These are phyloP conservation scores for Diaperis boleti DNA, from an alignment of 2,888 invertebrate species.

Conservation along the genomic window DNA sequence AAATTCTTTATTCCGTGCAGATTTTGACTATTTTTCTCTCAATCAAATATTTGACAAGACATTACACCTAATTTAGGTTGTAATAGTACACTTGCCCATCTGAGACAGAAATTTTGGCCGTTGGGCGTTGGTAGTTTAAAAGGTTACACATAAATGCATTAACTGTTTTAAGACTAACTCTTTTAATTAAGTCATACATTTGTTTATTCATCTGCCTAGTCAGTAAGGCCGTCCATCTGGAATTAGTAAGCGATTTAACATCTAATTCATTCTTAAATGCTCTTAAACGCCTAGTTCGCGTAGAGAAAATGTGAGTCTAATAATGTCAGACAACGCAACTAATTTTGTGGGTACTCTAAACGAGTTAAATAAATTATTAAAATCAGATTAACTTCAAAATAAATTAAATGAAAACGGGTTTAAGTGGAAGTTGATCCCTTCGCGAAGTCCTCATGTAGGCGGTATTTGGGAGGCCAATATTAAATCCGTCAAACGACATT, in stretches of 20 bases:
- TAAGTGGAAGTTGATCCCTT: constrained; percentile 32
- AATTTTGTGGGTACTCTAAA: constrained; percentile 42
- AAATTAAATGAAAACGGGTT: background rate
- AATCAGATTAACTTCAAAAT: background rate
- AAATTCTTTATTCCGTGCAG: too few relatives aligned
- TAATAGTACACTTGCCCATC: too few relatives aligned
- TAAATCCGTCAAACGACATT: constrained; percentile 4
- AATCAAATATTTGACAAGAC: too few relatives aligned
- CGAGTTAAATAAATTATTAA: constrained; percentile 17
- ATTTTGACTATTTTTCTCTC: too few relatives aligned
- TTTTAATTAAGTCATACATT: constrained; percentile 14
- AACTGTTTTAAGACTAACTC: too few relatives aligned
- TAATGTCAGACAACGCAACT: constrained; percentile 46
- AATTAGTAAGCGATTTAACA: constrained; percentile 44
- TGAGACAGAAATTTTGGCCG: constrained; percentile 47
- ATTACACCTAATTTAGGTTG: too few relatives aligned
- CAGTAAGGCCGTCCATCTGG: constrained; percentile 48
- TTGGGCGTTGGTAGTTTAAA: too few relatives aligned
- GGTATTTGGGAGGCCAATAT: constrained; percentile 21
- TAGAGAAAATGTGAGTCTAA: constrained; percentile 40
- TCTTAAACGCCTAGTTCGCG: constrained; percentile 44
- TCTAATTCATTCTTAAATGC: constrained; percentile 44
- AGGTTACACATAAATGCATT: too few relatives aligned
- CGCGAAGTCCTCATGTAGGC: constrained; percentile 35
- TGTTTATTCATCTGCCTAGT: constrained; percentile 46